phyloP scores from a whole-genome alignment of 2,888 invertebrate genomes.

The Nephrotoma flavescens region DNA sequence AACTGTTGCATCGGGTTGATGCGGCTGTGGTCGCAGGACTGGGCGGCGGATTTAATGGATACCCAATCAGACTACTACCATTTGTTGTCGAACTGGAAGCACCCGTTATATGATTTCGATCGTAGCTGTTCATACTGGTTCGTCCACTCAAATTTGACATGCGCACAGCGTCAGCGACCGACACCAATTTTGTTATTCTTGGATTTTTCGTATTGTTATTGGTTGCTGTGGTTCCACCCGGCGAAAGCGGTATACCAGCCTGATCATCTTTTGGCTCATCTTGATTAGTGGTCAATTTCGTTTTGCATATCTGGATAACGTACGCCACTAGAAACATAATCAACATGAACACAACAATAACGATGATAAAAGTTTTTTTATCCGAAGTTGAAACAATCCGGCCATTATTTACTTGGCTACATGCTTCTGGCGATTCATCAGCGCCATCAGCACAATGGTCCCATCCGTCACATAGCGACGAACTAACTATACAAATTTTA shows the following conservation, averaged over 20 bases:
- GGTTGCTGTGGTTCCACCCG: conserved; percentile 20
- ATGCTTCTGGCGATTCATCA: conserved; percentile 56
- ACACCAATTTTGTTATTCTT: conserved; percentile 28
- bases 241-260: conserved; percentile 49
- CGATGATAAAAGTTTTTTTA: conserved; percentile 40
- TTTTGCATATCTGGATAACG: conserved; percentile 38
- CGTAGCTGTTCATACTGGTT: conserved; percentile 48
- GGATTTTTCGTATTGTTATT: conserved; percentile 22
- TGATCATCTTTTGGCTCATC: conserved; percentile 44
- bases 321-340: conserved; percentile 38
- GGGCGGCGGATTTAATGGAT: conserved; percentile 83
- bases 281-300: conserved; percentile 34
- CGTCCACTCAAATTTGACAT: conserved; percentile 50
- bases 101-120: conserved; percentile 56
- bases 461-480: conserved; percentile 58
- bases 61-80: conserved; percentile 37
- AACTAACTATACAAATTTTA: conserved; percentile 53
- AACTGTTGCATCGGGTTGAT: conserved; percentile 39
- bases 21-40: conserved; percentile 68
- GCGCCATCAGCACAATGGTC: conserved; percentile 67
- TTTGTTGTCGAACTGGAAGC: conserved; percentile 33
- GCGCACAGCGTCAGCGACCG: conserved; percentile 39
- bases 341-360: conserved; percentile 39
- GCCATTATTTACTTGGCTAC: conserved; percentile 34
- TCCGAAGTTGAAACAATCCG: conserved; percentile 33